These are phyloP conservation scores for Amphibalanus amphitrite DNA, from an alignment of 1,140 invertebrate species.

Conservation along the genomic window DNA sequence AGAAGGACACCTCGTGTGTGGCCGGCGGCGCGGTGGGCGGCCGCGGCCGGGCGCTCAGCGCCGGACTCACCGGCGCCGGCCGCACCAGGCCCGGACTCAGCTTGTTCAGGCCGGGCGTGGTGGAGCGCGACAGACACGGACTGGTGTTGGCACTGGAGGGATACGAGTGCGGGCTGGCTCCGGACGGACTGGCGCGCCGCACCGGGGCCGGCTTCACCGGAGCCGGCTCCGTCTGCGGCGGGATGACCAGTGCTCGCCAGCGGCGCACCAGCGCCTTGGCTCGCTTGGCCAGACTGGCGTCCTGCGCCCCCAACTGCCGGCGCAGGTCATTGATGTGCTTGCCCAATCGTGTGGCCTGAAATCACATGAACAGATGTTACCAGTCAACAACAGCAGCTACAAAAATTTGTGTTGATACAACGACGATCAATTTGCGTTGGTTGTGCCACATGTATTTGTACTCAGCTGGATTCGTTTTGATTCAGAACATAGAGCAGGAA, in stretches of 20 bases:
- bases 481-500: too few relatives aligned
- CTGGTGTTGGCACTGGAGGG: conserved; percentile 22
- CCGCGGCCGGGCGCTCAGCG: too few relatives aligned
- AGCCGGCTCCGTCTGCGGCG: conserved; percentile 25
- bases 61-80: too few relatives aligned
- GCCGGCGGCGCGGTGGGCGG: too few relatives aligned
- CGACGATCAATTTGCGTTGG: not conserved
- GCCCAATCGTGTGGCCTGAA: conserved; percentile 66
- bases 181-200: not conserved
- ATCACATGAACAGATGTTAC: conserved; percentile 16
- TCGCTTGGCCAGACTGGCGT: conserved; percentile 55
- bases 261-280: conserved; percentile 76
- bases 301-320: conserved; percentile 57
- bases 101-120: conserved; percentile 16
- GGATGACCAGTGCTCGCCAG: conserved; percentile 68
- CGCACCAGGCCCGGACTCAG: too few relatives aligned
- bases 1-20: conserved; percentile 9
- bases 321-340: conserved; percentile 81
- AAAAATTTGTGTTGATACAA: too few relatives aligned
- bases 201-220: conserved; percentile 8
- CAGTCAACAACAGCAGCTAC: too few relatives aligned
- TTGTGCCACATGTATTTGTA: too few relatives aligned
- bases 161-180: conserved; percentile 14
- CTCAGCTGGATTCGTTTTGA: too few relatives aligned
- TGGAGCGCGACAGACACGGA: conserved; percentile 20